Conservation (phyloP, 2,888 invertebrate genomes). For the Exocentrus adspersus region DNA sequence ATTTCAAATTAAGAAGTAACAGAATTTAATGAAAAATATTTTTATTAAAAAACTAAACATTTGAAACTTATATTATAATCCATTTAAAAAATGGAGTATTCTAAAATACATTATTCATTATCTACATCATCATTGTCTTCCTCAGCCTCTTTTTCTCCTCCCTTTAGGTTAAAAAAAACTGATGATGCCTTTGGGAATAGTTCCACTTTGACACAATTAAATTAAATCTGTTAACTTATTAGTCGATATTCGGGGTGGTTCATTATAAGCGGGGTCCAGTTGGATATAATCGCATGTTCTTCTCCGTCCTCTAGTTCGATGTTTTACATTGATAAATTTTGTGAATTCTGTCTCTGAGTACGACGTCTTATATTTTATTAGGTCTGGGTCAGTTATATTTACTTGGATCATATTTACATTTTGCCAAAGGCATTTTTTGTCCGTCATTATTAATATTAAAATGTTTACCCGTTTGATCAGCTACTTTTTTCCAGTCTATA, state of each 20-base stretch:
- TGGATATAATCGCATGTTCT: background rate
- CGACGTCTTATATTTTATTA: background rate
- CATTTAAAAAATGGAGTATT: too few species aligned
- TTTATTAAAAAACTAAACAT: too few species aligned
- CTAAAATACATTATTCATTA: too few species aligned
- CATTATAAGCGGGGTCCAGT: slow-evolving; percentile 15
- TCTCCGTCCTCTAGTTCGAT: background rate
- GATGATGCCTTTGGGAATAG: slow-evolving; percentile 21
- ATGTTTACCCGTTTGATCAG: background rate
- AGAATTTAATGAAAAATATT: too few species aligned
- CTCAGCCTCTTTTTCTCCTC: slow-evolving; percentile 36
- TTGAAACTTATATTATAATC: too few species aligned
- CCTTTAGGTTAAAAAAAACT: slow-evolving; percentile 31
- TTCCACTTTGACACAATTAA: slow-evolving; percentile 27
- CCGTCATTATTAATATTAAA: background rate
- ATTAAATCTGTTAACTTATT: slow-evolving; percentile 27
- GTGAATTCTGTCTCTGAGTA: background rate
- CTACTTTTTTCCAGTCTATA: background rate
- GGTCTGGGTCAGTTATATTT: background rate
- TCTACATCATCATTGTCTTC: slow-evolving; percentile 26
- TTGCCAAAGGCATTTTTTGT: background rate
- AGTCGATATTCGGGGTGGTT: slow-evolving; percentile 28
- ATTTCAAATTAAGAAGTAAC: too few species aligned
- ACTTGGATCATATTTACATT: background rate
- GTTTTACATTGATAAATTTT: background rate